A percentile compares a stretch with the other conserved stretches of the same genome.
Evolutionary conservation across 1,140 invertebrate genomes (phyloP).

Genomic region (Megalonaias nervosa): DNA sequence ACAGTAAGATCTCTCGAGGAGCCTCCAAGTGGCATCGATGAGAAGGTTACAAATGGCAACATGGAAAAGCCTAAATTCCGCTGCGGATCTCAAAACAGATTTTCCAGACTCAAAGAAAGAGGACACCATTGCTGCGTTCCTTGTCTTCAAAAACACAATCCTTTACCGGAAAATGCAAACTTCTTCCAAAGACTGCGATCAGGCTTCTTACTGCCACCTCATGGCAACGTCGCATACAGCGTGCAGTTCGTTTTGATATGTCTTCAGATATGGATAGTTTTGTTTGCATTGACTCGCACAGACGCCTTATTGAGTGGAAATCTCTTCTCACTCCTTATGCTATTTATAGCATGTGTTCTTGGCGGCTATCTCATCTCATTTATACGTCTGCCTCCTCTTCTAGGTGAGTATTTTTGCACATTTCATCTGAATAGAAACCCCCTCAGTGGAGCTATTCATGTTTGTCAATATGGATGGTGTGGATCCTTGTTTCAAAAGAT

Average conservation of each 20-base stretch:
- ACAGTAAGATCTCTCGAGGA: too few relatives aligned
- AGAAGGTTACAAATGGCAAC: too few relatives aligned
- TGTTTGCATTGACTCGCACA: conserved; percentile 82
- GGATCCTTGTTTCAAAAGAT: too few relatives aligned
- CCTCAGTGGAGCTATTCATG: too few relatives aligned
- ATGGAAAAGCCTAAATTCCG: too few relatives aligned
- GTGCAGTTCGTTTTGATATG: conserved; percentile 50
- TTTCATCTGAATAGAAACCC: conserved; percentile 71
- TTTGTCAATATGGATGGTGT: too few relatives aligned
- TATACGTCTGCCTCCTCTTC: conserved; percentile 85
- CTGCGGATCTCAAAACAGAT: neutral
- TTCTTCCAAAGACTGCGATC: conserved; percentile 37
- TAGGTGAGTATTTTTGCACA: conserved; percentile 74
- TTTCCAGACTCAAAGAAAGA: conserved; percentile 12
- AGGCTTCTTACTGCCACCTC: conserved; percentile 58
- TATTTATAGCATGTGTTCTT: conserved; percentile 80
- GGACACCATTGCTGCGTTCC: conserved; percentile 29
- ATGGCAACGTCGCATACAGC: conserved; percentile 53
- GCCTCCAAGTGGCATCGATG: too few relatives aligned
- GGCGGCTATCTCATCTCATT: conserved; percentile 84
- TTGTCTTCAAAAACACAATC: conserved; percentile 47
- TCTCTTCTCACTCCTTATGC: conserved; percentile 80
- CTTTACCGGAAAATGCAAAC: conserved; percentile 50
- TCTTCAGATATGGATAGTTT: conserved; percentile 82
- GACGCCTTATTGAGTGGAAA: conserved; percentile 84